Percentiles rank a stretch among this genome's conserved stretches.
Conservation (phyloP, 2,797 vertebrate genomes). For the Catostomus latipinnis region DNA sequence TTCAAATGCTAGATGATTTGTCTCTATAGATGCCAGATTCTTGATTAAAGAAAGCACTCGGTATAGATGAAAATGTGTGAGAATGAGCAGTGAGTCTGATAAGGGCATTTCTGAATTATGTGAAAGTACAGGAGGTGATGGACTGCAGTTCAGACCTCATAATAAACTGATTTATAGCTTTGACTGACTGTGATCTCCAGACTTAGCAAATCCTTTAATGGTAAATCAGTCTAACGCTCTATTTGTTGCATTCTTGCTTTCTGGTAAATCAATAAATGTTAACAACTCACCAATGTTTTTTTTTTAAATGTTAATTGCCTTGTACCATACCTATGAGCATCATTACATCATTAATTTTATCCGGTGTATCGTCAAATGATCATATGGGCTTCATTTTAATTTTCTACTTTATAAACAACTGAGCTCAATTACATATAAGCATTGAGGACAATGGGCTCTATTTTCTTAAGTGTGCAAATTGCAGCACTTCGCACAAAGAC, state of each 20-base stretch:
- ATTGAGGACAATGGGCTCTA: background rate
- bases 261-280: too few relatives aligned
- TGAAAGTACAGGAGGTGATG: background rate
- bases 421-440: too few relatives aligned
- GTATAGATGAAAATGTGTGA: conserved; percentile 42
- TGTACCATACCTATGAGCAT: background rate
- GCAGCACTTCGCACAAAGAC: too few relatives aligned
- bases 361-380: too few relatives aligned
- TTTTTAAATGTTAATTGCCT: background rate
- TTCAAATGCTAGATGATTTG: conserved; percentile 52
- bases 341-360: too few relatives aligned
- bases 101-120: background rate
- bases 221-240: too few relatives aligned
- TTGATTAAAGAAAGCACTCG: conserved; percentile 59
- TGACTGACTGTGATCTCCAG: background rate
- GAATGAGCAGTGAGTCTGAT: background rate
- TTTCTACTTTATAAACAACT: too few relatives aligned
- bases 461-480: too few relatives aligned
- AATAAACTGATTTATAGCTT: background rate
- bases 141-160: background rate
- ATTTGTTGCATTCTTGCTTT: too few relatives aligned
- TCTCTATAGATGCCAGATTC: conserved; percentile 52
- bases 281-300: too few relatives aligned
- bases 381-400: too few relatives aligned
- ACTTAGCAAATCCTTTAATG: too few relatives aligned